Evolutionary conservation across 2,888 invertebrate species (phyloP).

Genomic region (Myopa tessellatipennis): DNA sequence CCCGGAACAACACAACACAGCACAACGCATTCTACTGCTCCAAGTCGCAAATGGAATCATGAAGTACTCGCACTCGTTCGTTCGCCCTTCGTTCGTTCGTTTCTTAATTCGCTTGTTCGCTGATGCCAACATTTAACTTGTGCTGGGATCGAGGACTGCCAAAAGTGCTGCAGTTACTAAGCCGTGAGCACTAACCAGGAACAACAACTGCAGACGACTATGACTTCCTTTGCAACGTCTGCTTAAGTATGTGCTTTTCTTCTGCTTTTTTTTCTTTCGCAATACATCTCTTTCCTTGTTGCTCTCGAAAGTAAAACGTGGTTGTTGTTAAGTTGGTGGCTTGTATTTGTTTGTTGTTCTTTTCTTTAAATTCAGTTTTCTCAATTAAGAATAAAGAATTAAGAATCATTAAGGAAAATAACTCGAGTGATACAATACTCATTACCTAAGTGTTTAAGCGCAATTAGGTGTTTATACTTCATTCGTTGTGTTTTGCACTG

Average conservation of each 20-base stretch:
- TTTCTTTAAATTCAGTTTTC: background rate
- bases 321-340: background rate
- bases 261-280: background rate
- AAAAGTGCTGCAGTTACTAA: conserved; percentile 4
- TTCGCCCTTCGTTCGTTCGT: background rate
- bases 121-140: conserved; percentile 12
- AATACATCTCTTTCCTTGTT: background rate
- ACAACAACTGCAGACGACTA: background rate
- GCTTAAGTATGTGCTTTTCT: background rate
- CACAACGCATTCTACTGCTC: background rate
- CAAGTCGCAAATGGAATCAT: conserved; percentile 30
- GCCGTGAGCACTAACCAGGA: background rate
- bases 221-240: conserved; percentile 6
- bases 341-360: conserved; percentile 3
- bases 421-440: no score
- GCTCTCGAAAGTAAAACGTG: no score
- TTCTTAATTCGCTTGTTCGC: background rate
- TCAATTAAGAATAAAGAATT: no score
- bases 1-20: background rate
- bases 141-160: conserved; percentile 4
- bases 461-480: no score
- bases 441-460: no score
- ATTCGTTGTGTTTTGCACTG: no score
- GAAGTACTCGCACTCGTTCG: conserved; percentile 15
- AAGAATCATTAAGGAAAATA: no score